Evolutionary conservation across 2,888 invertebrate genomes (phyloP), one percentile per base, ranked within the genome.

Genomic region (Uropetala carovei): DNA sequence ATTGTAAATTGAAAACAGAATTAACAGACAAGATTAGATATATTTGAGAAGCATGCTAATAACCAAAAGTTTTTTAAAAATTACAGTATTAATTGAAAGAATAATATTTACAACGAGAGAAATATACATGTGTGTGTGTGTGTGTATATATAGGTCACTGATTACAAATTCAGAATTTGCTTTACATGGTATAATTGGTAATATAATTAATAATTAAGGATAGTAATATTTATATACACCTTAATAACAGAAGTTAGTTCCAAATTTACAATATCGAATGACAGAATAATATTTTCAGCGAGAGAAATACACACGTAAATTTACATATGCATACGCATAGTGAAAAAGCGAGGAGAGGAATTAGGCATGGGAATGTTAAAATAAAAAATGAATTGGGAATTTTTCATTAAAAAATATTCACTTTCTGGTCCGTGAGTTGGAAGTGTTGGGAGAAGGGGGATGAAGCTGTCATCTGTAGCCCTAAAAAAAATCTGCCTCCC

Each of bases 401-500:
- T 64, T 89, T 64, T 30, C 43, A 56, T 1, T n/a, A 43, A 43
- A 43, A 18, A 18, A 30, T 57, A 83, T 83, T 57, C 56, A 43
- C 56, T 82, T 83, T 56, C 56, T 10, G 18, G 30, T 43, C 60
- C 89, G 60, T 64, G 68, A 83, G 57, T 56, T 56, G 83, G 57
- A n/a, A 57, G 83, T 57, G 56, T 43, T 56, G n/a, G 57, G 43
- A 43, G 43, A 43, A 43, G 43, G 43, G 57, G 43, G 68, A 89
- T 89, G 86, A 30, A 86, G 30, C 86, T 60, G 56, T 89, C 89
- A 89, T 60, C 30, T 64, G 64, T 56, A 43, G 60, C 43, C 56
- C 30, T 16, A 75, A 68, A 75, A 75, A 27, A 27, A 75, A 27
- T 43, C 43, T 43, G 43, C 43, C 43, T 43, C 43, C 5, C 43